Evolutionary conservation across 2,113 vertebrate species (phyloP).

Genomic region (Pedionomus torquatus): DNA sequence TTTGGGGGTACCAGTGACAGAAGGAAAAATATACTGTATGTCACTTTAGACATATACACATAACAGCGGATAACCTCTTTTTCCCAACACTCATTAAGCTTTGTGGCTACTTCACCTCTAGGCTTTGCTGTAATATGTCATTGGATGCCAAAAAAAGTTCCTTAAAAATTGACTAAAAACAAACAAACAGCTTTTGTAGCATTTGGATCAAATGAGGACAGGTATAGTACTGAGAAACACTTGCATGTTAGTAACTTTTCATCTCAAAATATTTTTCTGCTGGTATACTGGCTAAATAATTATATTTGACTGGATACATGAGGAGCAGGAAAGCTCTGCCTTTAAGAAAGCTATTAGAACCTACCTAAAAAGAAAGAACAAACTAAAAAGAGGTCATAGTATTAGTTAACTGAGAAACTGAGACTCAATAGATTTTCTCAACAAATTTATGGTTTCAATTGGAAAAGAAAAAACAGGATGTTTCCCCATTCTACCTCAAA

Average conservation of each 20-base stretch:
- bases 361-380: background rate
- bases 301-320: background rate
- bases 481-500: background rate
- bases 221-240: background rate
- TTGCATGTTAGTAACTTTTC: background rate
- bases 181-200: background rate
- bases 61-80: background rate
- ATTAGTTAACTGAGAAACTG: background rate
- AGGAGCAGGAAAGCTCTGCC: background rate
- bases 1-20: background rate
- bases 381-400: background rate
- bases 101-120: background rate
- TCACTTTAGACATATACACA: background rate
- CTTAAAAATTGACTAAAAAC: background rate
- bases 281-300: background rate
- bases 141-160: background rate
- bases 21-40: accelerated
- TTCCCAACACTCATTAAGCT: accelerated
- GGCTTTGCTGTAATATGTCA: background rate
- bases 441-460: background rate
- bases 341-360: background rate
- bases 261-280: background rate
- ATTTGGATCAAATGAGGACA: background rate
- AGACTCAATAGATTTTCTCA: background rate
- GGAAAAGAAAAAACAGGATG: background rate